Conservation (phyloP, 2,888 invertebrate species). For the Sthenelais limicola region DNA sequence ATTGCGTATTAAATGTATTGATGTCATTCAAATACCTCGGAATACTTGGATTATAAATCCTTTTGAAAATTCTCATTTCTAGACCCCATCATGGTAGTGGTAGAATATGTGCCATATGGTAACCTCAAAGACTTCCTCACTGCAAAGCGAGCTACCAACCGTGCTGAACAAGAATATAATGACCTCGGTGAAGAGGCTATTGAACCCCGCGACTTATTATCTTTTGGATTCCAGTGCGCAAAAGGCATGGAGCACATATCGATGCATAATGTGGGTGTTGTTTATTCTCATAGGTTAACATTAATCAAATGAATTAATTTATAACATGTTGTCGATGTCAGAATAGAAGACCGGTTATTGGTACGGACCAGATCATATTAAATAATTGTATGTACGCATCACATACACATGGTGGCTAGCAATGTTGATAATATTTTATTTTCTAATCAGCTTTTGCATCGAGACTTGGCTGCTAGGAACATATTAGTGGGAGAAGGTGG, state of each 20-base stretch:
- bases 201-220: slow-evolving; percentile 88
- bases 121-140: slow-evolving; percentile 91
- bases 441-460: slow-evolving; percentile 82
- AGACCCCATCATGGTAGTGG: slow-evolving; percentile 93
- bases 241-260: slow-evolving; percentile 89
- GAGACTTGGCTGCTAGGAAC: slow-evolving; percentile 87
- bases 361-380: too few relatives aligned
- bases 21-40: too few relatives aligned
- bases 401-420: too few relatives aligned
- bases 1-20: too few relatives aligned
- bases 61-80: slow-evolving; percentile 54
- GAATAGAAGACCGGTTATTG: too few relatives aligned
- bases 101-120: slow-evolving; percentile 91
- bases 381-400: too few relatives aligned
- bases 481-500: slow-evolving; percentile 88
- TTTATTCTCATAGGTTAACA: too few relatives aligned
- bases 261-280: slow-evolving; percentile 82
- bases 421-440: background rate
- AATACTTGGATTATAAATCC: too few relatives aligned
- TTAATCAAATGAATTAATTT: too few relatives aligned
- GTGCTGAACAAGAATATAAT: background rate
- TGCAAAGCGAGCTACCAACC: slow-evolving; percentile 78
- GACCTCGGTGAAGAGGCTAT: slow-evolving; percentile 76
- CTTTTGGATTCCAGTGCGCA: slow-evolving; percentile 92
- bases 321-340: too few relatives aligned